A percentile compares a stretch with the other conserved stretches of the same genome.
Evolutionary conservation across 2,888 invertebrate species (phyloP).

Genomic region (Pandemis heparana): DNA sequence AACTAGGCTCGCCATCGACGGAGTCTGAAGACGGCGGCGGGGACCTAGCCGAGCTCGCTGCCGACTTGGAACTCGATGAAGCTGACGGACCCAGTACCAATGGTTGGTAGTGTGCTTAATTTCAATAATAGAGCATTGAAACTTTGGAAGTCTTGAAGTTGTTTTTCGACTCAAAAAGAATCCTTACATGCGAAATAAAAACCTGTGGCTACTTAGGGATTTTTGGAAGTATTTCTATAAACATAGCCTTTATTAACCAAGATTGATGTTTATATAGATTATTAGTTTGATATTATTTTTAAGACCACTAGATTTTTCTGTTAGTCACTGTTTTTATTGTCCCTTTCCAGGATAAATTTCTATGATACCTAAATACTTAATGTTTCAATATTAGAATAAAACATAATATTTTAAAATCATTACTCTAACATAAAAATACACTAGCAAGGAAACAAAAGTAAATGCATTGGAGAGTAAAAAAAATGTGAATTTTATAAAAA

Average conservation of each 20-base stretch:
- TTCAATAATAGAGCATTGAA: neutral
- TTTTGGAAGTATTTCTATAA: neutral
- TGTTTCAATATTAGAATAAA: too few relatives aligned
- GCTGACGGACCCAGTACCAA: conserved; percentile 88
- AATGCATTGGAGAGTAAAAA: neutral
- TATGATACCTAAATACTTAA: too few relatives aligned
- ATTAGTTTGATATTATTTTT: neutral
- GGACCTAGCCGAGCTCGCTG: conserved; percentile 86
- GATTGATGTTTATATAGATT: neutral
- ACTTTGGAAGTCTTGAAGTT: neutral
- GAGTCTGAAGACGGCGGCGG: conserved; percentile 94
- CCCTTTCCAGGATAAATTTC: too few relatives aligned
- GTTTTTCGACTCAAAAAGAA: neutral
- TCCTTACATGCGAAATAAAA: neutral
- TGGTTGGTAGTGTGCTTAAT: conserved; percentile 68
- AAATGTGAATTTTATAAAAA: neutral
- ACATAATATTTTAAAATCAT: neutral
- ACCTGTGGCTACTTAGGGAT: neutral
- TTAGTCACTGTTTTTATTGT: too few relatives aligned
- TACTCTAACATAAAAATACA: neutral
- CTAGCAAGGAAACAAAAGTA: neutral
- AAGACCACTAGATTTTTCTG: neutral
- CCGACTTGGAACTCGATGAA: conserved; percentile 89
- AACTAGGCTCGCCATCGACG: conserved; percentile 93
- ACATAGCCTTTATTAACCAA: neutral